Evolutionary conservation across 2,113 vertebrate genomes (phyloP).

Genomic region (Vimba vimba): DNA sequence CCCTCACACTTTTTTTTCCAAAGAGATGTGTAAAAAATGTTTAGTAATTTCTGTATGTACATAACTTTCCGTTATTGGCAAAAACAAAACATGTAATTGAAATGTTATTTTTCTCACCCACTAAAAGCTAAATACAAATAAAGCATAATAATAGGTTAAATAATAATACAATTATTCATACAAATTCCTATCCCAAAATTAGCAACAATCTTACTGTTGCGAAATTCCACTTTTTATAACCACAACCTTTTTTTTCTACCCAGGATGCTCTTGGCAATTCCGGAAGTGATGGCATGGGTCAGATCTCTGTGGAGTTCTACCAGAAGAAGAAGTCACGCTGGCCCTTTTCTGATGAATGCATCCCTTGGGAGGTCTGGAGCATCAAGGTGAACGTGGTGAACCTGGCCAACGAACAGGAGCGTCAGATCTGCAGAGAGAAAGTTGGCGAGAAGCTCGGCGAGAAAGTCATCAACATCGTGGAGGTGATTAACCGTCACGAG

Average conservation of each 20-base stretch:
- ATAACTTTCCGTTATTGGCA: too few species aligned
- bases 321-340: conserved; percentile 99
- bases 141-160: too few species aligned
- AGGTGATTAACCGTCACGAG: conserved; percentile 97
- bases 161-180: neutral
- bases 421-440: conserved; percentile 97
- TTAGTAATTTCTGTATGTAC: too few species aligned
- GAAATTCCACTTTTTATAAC: neutral
- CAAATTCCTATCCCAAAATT: neutral
- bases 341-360: conserved; percentile 97
- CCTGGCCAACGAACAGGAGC: conserved; percentile 94
- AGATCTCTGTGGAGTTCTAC: conserved; percentile 97
- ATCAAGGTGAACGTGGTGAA: conserved; percentile 96
- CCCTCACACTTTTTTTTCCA: too few species aligned
- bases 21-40: too few species aligned
- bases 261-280: conserved; percentile 90
- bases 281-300: conserved; percentile 91
- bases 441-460: conserved; percentile 97
- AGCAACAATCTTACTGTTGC: neutral
- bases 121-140: neutral
- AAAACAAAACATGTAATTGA: too few species aligned
- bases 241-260: conserved; percentile 1
- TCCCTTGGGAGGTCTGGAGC: conserved; percentile 98
- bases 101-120: too few species aligned
- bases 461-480: conserved; percentile 96